Conservation (phyloP, 2,113 vertebrate species). For the Gavialis gangeticus region DNA sequence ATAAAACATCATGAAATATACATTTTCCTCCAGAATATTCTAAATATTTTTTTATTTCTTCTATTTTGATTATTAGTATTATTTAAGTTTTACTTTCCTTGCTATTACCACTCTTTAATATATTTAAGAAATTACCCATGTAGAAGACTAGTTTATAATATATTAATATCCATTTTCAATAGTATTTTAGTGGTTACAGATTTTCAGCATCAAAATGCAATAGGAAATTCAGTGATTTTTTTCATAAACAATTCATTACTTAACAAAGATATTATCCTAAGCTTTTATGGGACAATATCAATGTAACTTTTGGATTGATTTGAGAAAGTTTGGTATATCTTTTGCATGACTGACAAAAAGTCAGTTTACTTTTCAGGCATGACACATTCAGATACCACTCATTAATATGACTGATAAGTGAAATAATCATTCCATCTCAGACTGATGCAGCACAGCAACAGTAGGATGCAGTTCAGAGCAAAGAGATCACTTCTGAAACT, state of each 20-base stretch:
- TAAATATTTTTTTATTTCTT: too few species aligned
- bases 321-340: not conserved
- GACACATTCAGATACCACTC: not conserved
- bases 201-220: not conserved
- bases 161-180: not conserved
- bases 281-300: not conserved
- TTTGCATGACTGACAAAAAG: not conserved
- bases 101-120: not conserved
- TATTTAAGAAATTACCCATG: not conserved
- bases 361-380: slow-evolving; percentile 24
- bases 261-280: not conserved
- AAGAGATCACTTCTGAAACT: slow-evolving; percentile 8
- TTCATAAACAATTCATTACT: not conserved
- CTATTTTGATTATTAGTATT: not conserved
- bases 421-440: not conserved
- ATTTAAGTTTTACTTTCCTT: not conserved
- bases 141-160: not conserved
- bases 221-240: not conserved
- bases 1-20: not conserved
- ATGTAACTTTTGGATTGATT: not conserved
- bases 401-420: not conserved
- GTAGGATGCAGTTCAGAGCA: slow-evolving; percentile 26
- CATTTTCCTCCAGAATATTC: not conserved
- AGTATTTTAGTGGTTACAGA: not conserved
- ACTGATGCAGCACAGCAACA: not conserved